Base-by-base conservation (phyloP, 2,888 invertebrate species). In the Bellardia bayeri region DNA sequence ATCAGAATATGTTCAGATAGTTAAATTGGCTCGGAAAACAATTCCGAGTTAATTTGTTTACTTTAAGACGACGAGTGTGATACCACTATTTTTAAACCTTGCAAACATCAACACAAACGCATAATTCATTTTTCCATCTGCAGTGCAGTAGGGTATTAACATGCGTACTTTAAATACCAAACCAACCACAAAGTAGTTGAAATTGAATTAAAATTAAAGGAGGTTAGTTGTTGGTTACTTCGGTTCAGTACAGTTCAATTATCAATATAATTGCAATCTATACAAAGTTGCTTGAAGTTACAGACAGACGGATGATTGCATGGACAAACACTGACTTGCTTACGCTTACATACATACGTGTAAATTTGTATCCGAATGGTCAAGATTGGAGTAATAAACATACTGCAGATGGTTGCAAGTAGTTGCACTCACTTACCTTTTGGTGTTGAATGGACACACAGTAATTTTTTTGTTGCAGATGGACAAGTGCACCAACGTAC, bases 201-300 rank as follows among this genome's bases (percentile, higher is more conserved):
- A 69, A 79, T 69, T 69, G 23, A 69, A 79, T 69, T 69, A 9
- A 51, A 51, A 37, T 54, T 58, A 63, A 80, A 69, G 63, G 8
- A 63, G 14, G 51, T 40, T 71, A 1, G 23, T 23, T 71, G 54
- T 8, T 69, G 61, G 45, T 11, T 45, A 13, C 23, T 37, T 61
- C 45, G n/a, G 68, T 69, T 79, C n/a, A 71, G 30, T 37, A 37
- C 33, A 78, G 42, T 42, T 68, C 33, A 66, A n/a, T 72, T 71
- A 63, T 71, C 42, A 30, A 42, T 80, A 56, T 76, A 81, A 81
- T 81, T 85, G 71, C 85, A 69, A 80, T 33, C 64, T 72, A 5
- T 64, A 64, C 9, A 14, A 23, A 72, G 45, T 72, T 23, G 66
- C 23, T 66, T 64, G n/a, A 42, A 72, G 66, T 69, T 61, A 45